phyloP scores from a whole-genome alignment of 1,140 invertebrate genomes.

The Lepidurus apus region DNA sequence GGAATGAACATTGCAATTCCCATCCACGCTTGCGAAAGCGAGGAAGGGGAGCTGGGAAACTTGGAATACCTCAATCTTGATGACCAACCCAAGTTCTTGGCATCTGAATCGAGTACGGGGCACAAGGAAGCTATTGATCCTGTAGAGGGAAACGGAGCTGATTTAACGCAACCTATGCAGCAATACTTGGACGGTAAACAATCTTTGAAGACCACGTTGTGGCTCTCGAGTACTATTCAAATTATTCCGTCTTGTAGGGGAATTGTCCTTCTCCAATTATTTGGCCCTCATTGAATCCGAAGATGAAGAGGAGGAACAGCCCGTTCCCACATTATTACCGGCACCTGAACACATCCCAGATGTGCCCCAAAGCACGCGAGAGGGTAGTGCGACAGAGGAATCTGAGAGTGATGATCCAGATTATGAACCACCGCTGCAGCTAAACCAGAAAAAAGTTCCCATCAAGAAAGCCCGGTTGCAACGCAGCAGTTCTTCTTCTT shows the following conservation, averaged over 20 bases:
- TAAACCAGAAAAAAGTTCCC: slow-evolving; percentile 7
- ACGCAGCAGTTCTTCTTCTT: neutral
- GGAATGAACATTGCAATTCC: slow-evolving; percentile 14
- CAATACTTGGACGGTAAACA: neutral
- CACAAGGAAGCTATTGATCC: neutral
- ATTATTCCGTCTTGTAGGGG: neutral
- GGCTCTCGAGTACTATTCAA: neutral
- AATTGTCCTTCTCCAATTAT: slow-evolving; percentile 26
- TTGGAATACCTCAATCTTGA: neutral
- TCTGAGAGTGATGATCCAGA: slow-evolving; percentile 19
- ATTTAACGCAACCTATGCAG: neutral
- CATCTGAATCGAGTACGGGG: neutral
- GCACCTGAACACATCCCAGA: neutral
- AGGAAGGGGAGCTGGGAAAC: slow-evolving; percentile 20
- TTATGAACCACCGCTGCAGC: slow-evolving; percentile 9
- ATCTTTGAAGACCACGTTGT: neutral
- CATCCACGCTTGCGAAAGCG: slow-evolving; percentile 1
- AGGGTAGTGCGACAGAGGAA: neutral
- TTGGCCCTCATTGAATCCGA: slow-evolving; percentile 23
- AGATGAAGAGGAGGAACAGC: slow-evolving; percentile 22
- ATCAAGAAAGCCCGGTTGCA: neutral
- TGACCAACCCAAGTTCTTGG: slow-evolving; percentile 1
- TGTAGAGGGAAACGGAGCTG: neutral
- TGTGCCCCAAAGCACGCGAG: neutral
- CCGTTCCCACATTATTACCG: neutral